These are phyloP conservation scores for Trogon melanurus DNA, from an alignment of 2,113 vertebrate species.

Conservation along the genomic window DNA sequence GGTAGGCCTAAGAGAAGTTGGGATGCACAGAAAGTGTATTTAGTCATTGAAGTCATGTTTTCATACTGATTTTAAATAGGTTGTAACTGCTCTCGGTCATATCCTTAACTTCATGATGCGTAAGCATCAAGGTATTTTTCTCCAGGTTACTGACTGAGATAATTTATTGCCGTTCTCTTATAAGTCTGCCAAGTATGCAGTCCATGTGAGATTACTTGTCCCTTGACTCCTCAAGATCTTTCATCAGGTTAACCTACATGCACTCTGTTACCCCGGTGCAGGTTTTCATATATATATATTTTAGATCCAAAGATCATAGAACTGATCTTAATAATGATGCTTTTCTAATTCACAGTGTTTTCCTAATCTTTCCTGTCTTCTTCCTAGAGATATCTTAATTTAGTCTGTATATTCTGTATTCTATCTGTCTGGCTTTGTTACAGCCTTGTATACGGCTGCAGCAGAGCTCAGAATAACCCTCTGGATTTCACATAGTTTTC, in stretches of 20 bases:
- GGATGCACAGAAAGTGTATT: background rate
- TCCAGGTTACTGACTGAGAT: background rate
- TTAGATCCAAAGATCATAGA: background rate
- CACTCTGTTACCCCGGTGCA: background rate
- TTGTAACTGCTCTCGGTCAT: background rate
- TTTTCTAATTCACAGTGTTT: background rate
- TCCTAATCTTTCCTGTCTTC: background rate
- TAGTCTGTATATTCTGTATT: background rate
- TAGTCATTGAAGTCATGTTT: background rate
- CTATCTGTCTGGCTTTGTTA: background rate
- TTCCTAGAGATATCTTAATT: background rate
- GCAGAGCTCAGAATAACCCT: background rate
- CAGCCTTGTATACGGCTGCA: background rate
- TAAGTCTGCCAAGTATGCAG: background rate
- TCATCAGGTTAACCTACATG: background rate
- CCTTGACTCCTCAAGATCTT: background rate
- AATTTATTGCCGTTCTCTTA: background rate
- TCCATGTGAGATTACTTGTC: background rate
- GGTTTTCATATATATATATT: background rate
- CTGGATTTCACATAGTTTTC: background rate
- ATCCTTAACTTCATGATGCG: background rate
- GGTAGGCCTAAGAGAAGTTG: background rate
- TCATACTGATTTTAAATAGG: background rate
- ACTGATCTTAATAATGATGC: background rate
- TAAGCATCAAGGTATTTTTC: background rate